Base-by-base conservation (phyloP, 2,888 invertebrate genomes). In the Agelastica alni region DNA sequence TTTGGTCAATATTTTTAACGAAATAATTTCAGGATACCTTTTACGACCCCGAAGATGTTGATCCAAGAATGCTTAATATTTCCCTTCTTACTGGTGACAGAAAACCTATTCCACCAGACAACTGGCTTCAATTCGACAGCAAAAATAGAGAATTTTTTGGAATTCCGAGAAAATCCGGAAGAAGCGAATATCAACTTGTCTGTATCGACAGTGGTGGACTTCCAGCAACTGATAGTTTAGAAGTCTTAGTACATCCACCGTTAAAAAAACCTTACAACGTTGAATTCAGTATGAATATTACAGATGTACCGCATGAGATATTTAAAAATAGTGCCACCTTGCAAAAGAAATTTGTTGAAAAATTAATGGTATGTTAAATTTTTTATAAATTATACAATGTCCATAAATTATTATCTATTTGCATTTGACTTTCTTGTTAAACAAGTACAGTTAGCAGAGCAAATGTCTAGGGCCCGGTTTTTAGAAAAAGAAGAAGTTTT, bases 141-240 rank as follows among this genome's bases (percentile, higher is more conserved):
- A 89, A 88, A 68, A 93, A 92, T 78, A 89, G 92, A 69, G 93
- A 92, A 78, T 91, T 96, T 77, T 92, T 85, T 72, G 95, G 95
- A 0, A 82, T 96, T 46, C 79, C 83, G 0, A 79, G 79, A 1
- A 89, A 94, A 72, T 82, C 84, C 13, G 91, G 91, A 20, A 82
- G 84, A 9, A 85, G 85, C 59, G 88, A 89, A 65, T 94, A 92
- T 70, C 86, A 91, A 64, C 77, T 94, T 69, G 83, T 86, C 45
- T 89, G 89, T 36, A 85, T 87, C 70, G 90, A 91, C 70, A 85
- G 84, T 6, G 86, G 85, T 59, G 87, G 88, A 34, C 79, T 87
- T 62, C 85, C 84, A 17, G 92, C 89, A 1, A 86, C 85, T 54
- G 94, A 95, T 76, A 90, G 88, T 51, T 77, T 89, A 9, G 85